Base-by-base conservation (phyloP, 1,140 invertebrate species). In the Trissolcus basalis region DNA sequence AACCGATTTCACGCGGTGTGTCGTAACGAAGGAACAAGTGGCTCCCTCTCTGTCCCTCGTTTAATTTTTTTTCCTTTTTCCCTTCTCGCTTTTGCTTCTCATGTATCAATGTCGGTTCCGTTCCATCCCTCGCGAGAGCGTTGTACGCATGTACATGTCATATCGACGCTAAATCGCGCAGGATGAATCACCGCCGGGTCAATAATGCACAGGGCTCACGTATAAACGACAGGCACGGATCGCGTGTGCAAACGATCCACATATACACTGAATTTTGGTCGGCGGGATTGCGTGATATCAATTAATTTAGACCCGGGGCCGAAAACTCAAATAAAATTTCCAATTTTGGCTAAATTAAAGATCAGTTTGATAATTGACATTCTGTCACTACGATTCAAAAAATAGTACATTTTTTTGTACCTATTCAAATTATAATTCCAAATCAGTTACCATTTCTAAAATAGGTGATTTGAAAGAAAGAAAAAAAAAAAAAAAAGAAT, bases 151-250 rank as follows among this genome's bases (percentile, higher is more conserved):
- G 53, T 49, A 71, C 48, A 39, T 43, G 49, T 43, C 58, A 69
- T 60, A 72, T 68, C 58, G 44, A 61, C 16, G 48, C n/a, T 68
- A 68, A 74, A 77, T 67, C 48, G 51, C 44, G 45, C 16, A 49
- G 55, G 70, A 79, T 83, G 84, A 85, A 84, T 85, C 81, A 85
- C 73, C 80, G 77, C 74, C 80, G 76, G 81, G 79, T 85, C 82
- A 83, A 83, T 84, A 85, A 53, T 69, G n/a, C 50, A 14, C 50
- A 36, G 33, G 27, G 4, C 56, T 36, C 41, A 15, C 63, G 58
- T 39, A 48, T 49, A 14, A 45, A 41, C 65, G 55, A 51, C 27
- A 8, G 15, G 14, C 54, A 70, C 47, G 55, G 54, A 44, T 54
- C 14, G 51, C 61, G 53, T 56, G 63, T 47, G 27, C 53, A 10